These are phyloP conservation scores for Cotesia congregata DNA, from an alignment of 2,888 invertebrate species.

Conservation along the genomic window DNA sequence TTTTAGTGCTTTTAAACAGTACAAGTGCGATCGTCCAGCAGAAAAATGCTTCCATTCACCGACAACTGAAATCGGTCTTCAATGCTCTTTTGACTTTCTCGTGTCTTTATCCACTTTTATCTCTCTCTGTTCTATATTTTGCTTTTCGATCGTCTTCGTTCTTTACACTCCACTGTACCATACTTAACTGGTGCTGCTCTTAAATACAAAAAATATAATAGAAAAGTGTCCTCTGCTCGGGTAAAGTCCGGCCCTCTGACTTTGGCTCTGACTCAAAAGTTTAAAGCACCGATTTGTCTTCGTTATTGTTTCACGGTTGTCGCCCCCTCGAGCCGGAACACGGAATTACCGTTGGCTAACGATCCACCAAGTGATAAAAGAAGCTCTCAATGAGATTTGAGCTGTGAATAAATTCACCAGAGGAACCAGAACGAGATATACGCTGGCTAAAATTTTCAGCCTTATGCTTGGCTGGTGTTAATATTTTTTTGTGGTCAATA, in stretches of 20 bases:
- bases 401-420: constrained; percentile 27
- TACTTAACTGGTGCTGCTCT: not conserved
- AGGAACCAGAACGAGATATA: constrained; percentile 15
- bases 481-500: not conserved
- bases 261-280: constrained; percentile 48
- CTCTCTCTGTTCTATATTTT: not conserved
- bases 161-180: not conserved
- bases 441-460: not conserved
- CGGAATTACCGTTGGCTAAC: constrained; percentile 42
- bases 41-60: constrained; percentile 28
- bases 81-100: constrained; percentile 2
- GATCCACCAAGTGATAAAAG: constrained; percentile 42
- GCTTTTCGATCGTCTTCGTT: not conserved
- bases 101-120: not conserved
- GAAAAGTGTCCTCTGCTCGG: not conserved
- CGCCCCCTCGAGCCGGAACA: constrained; percentile 20
- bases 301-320: constrained; percentile 46
- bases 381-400: constrained; percentile 28
- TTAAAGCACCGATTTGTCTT: constrained; percentile 48
- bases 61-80: constrained; percentile 43
- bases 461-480: not conserved
- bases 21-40: not conserved
- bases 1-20: constrained; percentile 21
- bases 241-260: constrained; percentile 35
- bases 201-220: not conserved